A percentile compares a stretch with the other conserved stretches of the same genome.
These are phyloP conservation scores for Drosophila albomicans DNA, from an alignment of 1,140 invertebrate genomes.

Conservation along the genomic window DNA sequence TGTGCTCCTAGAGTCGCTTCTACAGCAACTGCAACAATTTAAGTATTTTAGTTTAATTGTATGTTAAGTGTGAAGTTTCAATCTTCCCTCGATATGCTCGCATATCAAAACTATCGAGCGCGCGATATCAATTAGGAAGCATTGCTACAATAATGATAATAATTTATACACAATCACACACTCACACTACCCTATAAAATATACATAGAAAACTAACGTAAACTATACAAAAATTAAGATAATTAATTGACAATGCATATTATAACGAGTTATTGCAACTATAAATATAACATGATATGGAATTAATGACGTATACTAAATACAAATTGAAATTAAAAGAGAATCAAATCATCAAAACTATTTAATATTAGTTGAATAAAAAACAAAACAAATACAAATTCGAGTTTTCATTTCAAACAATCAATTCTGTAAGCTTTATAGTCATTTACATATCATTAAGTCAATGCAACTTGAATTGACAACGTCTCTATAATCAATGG, in stretches of 20 bases:
- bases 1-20: constrained; percentile 51
- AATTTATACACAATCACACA: constrained; percentile 42
- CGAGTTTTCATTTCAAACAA: neutral
- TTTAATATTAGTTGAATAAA: constrained; percentile 75
- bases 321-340: constrained; percentile 53
- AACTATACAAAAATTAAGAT: constrained; percentile 43
- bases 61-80: constrained; percentile 30
- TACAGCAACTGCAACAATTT: constrained; percentile 37
- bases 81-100: constrained; percentile 29
- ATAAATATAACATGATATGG: constrained; percentile 27
- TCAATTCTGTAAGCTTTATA: neutral
- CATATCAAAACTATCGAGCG: constrained; percentile 8
- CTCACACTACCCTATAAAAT: constrained; percentile 34
- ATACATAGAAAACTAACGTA: constrained; percentile 47
- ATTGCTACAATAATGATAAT: constrained; percentile 46
- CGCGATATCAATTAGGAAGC: constrained; percentile 44
- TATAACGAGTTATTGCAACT: constrained; percentile 47
- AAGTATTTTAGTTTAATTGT: constrained; percentile 59
- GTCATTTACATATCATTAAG: neutral
- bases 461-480: constrained; percentile 3
- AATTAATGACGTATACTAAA: constrained; percentile 56
- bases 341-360: constrained; percentile 63
- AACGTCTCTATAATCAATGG: neutral
- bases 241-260: constrained; percentile 56
- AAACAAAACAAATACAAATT: constrained; percentile 4